Conservation (phyloP, 2,797 vertebrate species). For the Urophycis tenuis region DNA sequence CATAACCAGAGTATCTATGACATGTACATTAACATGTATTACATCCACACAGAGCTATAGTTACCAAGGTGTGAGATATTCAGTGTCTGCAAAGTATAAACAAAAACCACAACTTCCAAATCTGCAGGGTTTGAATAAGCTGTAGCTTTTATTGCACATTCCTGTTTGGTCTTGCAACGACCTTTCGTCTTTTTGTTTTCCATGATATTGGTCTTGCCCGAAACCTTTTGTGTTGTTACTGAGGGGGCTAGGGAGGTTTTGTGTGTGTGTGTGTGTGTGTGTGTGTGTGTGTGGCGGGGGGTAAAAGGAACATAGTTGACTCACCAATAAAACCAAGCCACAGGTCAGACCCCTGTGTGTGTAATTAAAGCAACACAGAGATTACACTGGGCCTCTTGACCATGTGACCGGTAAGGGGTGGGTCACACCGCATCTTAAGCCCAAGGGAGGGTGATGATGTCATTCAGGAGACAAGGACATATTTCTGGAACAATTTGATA, state of each 20-base stretch:
- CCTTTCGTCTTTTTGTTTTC: slow-evolving; percentile 63
- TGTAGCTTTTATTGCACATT: slow-evolving; percentile 84
- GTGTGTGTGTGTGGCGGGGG: not conserved
- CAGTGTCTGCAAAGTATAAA: slow-evolving; percentile 5
- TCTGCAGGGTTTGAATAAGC: slow-evolving; percentile 69
- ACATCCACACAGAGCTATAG: not conserved
- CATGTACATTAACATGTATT: not conserved
- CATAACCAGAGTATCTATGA: not conserved
- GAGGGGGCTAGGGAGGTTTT: slow-evolving; percentile 48
- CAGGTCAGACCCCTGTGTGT: not conserved
- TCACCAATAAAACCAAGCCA: not conserved
- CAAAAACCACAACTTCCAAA: slow-evolving; percentile 47
- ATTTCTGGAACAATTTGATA: not conserved
- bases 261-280: slow-evolving; percentile 41
- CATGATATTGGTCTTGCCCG: slow-evolving; percentile 51
- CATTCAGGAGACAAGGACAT: not conserved
- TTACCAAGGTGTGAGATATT: not conserved
- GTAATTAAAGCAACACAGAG: slow-evolving; percentile 23
- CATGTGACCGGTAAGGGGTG: not conserved
- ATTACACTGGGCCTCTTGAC: slow-evolving; percentile 33
- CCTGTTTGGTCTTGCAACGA: slow-evolving; percentile 77
- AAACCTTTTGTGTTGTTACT: slow-evolving; percentile 50
- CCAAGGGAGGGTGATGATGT: not conserved
- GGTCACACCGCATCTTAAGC: not conserved
- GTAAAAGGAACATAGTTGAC: not conserved